A percentile compares a stretch with the other conserved stretches of the same genome.
Conservation (phyloP, 2,888 invertebrate genomes). For the Invenusta paracnida region DNA sequence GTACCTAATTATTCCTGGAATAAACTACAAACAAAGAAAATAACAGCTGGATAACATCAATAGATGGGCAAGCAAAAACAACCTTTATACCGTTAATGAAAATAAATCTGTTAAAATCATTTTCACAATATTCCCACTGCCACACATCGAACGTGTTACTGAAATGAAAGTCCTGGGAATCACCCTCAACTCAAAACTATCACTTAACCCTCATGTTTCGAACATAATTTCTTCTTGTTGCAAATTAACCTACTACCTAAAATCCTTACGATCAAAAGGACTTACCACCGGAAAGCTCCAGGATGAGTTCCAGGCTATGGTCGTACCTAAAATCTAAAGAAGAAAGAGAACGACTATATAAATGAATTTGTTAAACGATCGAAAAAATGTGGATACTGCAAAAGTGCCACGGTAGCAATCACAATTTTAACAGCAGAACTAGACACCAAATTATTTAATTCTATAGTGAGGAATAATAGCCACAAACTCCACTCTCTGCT, state of each 20-base stretch:
- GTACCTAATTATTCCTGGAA: too few relatives aligned
- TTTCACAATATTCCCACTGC: not conserved
- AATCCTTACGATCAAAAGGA: not conserved
- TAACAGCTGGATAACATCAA: too few relatives aligned
- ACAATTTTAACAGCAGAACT: not conserved
- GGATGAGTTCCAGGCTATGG: not conserved
- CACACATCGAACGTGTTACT: not conserved
- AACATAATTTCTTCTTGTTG: not conserved
- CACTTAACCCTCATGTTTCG: not conserved
- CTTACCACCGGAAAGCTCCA: not conserved
- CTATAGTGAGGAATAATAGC: not conserved
- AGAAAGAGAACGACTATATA: not conserved
- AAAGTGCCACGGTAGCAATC: not conserved
- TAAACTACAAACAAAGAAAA: too few relatives aligned
- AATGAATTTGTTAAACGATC: not conserved
- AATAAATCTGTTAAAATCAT: too few relatives aligned
- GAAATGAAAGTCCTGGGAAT: not conserved
- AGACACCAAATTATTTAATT: not conserved
- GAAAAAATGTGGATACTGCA: not conserved
- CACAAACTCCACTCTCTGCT: too few relatives aligned
- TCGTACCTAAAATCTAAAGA: not conserved
- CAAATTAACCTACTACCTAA: not conserved
- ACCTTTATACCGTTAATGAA: too few relatives aligned
- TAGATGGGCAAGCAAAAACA: too few relatives aligned
- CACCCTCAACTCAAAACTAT: not conserved